A percentile compares a stretch with the other conserved stretches of the same genome.
These are phyloP conservation scores for Campaea margaritaria DNA, from an alignment of 2,888 invertebrate species.

Conservation along the genomic window DNA sequence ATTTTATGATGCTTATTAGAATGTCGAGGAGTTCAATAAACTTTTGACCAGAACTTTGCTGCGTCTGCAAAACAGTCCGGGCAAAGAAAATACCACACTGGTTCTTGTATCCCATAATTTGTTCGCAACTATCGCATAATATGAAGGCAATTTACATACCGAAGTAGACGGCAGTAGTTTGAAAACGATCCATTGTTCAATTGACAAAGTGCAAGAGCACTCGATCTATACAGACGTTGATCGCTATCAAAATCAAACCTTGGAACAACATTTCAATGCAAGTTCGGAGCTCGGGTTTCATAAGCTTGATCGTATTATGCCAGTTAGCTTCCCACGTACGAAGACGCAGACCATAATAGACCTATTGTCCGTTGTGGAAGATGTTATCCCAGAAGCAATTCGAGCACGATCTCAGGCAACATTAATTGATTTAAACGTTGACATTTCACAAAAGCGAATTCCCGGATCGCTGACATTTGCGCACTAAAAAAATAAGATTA, in stretches of 20 bases:
- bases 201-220: conserved; percentile 58
- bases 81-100: too few species aligned
- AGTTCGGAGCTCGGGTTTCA: conserved; percentile 60
- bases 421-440: conserved; percentile 58
- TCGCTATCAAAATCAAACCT: conserved; percentile 62
- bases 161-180: conserved; percentile 38
- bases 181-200: conserved; percentile 46
- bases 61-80: too few species aligned
- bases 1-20: too few species aligned
- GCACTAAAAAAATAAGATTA: conserved; percentile 59
- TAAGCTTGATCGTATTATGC: conserved; percentile 60
- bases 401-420: conserved; percentile 54
- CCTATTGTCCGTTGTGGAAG: conserved; percentile 67
- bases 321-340: conserved; percentile 57
- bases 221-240: conserved; percentile 56
- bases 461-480: conserved; percentile 36
- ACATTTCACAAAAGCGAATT: conserved; percentile 6
- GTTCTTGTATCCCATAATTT: background rate
- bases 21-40: too few species aligned
- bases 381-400: conserved; percentile 68
- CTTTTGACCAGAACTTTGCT: too few species aligned
- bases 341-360: conserved; percentile 64
- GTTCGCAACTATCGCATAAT: conserved; percentile 21
- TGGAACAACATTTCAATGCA: conserved; percentile 69
- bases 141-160: conserved; percentile 21